Conservation (phyloP, 2,113 vertebrate genomes). For the Melanostigma gelatinosum region DNA sequence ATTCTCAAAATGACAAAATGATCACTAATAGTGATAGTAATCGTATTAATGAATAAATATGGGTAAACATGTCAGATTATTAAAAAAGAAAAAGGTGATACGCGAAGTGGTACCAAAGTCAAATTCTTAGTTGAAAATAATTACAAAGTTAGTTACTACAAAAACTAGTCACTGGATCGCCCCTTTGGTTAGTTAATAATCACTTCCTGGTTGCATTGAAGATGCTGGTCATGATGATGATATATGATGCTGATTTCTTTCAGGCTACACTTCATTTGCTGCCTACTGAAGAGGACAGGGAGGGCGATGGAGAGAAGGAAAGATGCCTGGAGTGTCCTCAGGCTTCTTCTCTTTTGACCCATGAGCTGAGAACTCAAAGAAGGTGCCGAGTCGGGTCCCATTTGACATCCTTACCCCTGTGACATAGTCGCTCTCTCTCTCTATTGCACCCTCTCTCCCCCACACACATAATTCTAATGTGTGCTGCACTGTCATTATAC, state of each 20-base stretch:
- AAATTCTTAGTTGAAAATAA: background rate
- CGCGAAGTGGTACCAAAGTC: background rate
- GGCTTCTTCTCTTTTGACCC: constrained; percentile 55
- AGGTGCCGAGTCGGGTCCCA: constrained; percentile 38
- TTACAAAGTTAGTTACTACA: background rate
- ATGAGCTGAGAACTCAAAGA: constrained; percentile 45
- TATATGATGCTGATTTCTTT: constrained; percentile 31
- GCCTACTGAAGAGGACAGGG: constrained; percentile 37
- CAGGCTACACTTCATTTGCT: constrained; percentile 54
- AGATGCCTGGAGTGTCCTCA: constrained; percentile 39
- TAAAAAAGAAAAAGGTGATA: too few relatives aligned
- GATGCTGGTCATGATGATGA: constrained; percentile 27
- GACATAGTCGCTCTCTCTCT: constrained; percentile 6
- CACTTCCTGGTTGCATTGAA: background rate
- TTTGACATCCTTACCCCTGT: constrained; percentile 37
- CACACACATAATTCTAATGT: constrained; percentile 21
- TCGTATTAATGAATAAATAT: too few relatives aligned
- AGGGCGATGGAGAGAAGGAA: constrained; percentile 29
- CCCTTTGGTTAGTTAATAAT: constrained; percentile 9
- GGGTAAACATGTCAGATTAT: background rate
- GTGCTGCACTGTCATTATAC: constrained; percentile 21
- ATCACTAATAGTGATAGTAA: too few relatives aligned
- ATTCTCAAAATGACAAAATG: too few relatives aligned
- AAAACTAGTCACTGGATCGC: background rate
- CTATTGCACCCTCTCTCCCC: background rate